Conservation (phyloP, 1,140 invertebrate genomes). For the Stegodyphus dumicola region DNA sequence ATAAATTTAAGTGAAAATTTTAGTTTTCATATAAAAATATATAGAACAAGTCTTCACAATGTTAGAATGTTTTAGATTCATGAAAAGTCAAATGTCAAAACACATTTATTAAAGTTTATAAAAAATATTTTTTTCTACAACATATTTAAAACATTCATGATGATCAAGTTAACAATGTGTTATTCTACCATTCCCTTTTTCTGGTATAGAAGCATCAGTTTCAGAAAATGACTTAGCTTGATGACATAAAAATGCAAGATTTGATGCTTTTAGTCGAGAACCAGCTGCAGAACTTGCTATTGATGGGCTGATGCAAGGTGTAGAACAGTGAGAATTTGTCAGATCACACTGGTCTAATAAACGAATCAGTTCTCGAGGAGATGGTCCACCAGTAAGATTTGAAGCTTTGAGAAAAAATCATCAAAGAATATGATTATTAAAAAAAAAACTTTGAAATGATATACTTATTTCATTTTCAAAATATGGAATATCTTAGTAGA, state of each 20-base stretch:
- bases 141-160: not conserved
- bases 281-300: slow-evolving; percentile 32
- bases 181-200: slow-evolving; percentile 11
- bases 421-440: not conserved
- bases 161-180: not conserved
- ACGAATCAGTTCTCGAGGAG: slow-evolving; percentile 87
- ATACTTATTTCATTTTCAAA: not conserved
- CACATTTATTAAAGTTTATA: too few species aligned
- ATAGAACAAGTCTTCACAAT: too few species aligned
- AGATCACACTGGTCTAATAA: slow-evolving; percentile 94
- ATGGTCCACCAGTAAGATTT: slow-evolving; percentile 83
- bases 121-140: too few species aligned
- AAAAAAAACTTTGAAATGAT: not conserved
- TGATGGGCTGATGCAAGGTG: slow-evolving; percentile 86
- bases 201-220: not conserved
- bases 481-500: not conserved
- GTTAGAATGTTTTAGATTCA: too few species aligned
- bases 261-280: slow-evolving; percentile 78
- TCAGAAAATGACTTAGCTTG: slow-evolving; percentile 37
- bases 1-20: too few species aligned
- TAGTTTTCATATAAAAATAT: too few species aligned
- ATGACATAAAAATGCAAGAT: slow-evolving; percentile 75
- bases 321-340: slow-evolving; percentile 83
- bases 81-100: too few species aligned
- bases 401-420: slow-evolving; percentile 63